Percentiles rank a stretch among this genome's conserved stretches.
These are phyloP conservation scores for Microtus montanus DNA, from an alignment of 2,113 vertebrate genomes.

Conservation along the genomic window DNA sequence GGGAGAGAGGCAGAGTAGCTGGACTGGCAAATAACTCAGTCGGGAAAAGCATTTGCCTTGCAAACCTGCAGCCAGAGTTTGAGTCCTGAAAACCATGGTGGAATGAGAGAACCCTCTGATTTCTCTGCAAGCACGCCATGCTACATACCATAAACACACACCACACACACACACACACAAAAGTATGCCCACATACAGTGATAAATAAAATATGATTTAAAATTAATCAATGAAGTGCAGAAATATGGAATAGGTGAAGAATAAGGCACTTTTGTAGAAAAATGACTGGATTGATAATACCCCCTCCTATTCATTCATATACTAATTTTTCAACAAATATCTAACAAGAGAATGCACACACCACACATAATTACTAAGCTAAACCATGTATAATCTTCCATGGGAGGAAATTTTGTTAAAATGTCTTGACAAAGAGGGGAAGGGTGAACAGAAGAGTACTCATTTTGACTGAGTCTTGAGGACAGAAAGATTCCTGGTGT, in stretches of 20 bases:
- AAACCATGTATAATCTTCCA: background rate
- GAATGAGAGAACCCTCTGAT: background rate
- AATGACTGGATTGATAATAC: background rate
- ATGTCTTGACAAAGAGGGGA: background rate
- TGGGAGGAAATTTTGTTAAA: background rate
- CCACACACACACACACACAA: background rate
- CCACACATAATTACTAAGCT: background rate
- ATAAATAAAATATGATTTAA: background rate
- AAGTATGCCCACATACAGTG: background rate
- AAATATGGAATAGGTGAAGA: background rate
- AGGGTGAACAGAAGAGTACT: background rate
- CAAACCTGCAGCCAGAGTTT: background rate
- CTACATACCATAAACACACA: background rate
- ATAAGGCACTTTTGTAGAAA: background rate
- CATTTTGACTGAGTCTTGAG: background rate
- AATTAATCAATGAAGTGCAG: background rate
- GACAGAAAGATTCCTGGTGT: background rate
- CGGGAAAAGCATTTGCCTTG: background rate
- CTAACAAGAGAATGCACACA: background rate
- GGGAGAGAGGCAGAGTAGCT: background rate
- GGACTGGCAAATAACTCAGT: background rate
- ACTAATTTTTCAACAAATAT: background rate
- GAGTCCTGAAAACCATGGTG: too few relatives aligned
- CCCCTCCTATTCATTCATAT: background rate
- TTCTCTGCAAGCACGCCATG: background rate